Evolutionary conservation across 2,797 vertebrate genomes (phyloP).

Genomic region (Tympanoctomys barrerae): DNA sequence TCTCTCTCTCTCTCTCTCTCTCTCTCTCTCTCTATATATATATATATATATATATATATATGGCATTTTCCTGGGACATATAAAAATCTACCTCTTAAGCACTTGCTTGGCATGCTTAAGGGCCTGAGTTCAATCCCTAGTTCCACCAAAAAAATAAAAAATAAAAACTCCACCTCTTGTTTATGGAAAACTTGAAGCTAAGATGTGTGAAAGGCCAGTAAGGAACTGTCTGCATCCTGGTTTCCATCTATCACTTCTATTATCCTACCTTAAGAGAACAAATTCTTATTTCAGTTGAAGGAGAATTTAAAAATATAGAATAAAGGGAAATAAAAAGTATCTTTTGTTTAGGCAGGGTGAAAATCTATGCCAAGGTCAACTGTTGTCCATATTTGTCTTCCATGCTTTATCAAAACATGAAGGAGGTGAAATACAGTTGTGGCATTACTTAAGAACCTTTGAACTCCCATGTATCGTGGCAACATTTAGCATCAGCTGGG

Average conservation of each 20-base stretch:
- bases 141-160: too few relatives aligned
- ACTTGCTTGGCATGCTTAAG: too few relatives aligned
- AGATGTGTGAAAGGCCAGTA: neutral
- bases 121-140: too few relatives aligned
- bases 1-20: too few relatives aligned
- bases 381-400: neutral
- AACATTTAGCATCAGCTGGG: neutral
- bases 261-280: neutral
- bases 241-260: neutral
- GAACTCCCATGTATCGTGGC: neutral
- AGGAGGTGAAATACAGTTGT: neutral
- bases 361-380: neutral
- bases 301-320: neutral
- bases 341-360: neutral
- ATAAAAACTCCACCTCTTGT: neutral
- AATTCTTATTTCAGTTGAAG: neutral
- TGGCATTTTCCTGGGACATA: neutral
- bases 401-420: neutral
- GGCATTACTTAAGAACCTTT: neutral
- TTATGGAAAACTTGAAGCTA: neutral
- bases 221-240: neutral
- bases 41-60: neutral
- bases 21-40: neutral
- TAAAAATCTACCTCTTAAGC: neutral
- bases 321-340: neutral